phyloP scores from a whole-genome alignment of 2,888 invertebrate genomes.

The Idaea dimidiata region DNA sequence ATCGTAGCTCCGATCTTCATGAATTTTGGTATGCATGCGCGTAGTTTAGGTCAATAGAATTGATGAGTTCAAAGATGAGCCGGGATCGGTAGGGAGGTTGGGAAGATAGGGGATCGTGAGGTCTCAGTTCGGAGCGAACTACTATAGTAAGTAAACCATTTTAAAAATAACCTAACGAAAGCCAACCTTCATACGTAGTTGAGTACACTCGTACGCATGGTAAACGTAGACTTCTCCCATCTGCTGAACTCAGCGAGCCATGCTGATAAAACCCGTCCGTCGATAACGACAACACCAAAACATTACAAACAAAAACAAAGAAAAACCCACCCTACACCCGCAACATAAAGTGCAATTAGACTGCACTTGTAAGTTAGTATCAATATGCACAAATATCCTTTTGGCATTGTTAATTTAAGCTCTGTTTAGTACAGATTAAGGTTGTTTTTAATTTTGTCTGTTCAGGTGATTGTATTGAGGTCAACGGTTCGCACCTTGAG shows the following conservation, averaged over 20 bases:
- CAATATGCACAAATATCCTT: neutral
- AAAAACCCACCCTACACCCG: constrained; percentile 16
- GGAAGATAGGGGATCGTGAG: no score
- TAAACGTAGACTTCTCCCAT: constrained; percentile 25
- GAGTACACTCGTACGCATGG: neutral
- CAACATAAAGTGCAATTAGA: constrained; percentile 4
- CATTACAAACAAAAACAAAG: constrained; percentile 3
- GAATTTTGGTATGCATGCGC: no score
- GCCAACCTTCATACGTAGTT: neutral
- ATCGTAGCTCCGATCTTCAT: no score
- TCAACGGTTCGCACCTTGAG: constrained; percentile 73
- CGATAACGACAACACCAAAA: constrained; percentile 21
- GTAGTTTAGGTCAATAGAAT: no score
- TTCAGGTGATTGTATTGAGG: constrained; percentile 59
- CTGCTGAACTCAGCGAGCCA: constrained; percentile 33
- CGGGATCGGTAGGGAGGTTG: no score
- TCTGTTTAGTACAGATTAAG: constrained; percentile 23
- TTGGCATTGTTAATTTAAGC: neutral
- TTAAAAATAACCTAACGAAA: neutral
- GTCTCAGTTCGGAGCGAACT: no score
- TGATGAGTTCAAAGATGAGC: no score
- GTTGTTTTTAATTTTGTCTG: constrained; percentile 24
- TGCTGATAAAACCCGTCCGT: constrained; percentile 33
- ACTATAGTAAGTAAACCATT: no score
- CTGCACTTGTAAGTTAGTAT: constrained; percentile 9